phyloP scores from a whole-genome alignment of 2,888 invertebrate species.

The Scaptodrosophila latifasciaeformis region DNA sequence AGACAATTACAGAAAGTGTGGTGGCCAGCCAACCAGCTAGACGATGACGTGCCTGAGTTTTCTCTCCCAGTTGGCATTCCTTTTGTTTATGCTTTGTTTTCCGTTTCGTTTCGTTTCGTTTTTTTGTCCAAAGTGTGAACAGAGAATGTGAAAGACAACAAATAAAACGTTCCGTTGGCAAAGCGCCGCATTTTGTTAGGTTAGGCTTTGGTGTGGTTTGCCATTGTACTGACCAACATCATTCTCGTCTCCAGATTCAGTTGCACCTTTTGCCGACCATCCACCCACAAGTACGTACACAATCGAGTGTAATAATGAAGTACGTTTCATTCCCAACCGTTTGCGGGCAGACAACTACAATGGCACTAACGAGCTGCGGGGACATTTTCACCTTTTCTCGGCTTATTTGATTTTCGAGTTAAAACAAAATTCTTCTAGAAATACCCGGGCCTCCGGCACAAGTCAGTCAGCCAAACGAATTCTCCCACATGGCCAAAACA shows the following conservation, averaged over 20 bases:
- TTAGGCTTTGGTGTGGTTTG: too few species aligned
- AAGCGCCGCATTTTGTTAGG: conserved; percentile 16
- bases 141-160: conserved; percentile 61
- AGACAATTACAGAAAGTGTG: conserved; percentile 23
- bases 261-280: conserved; percentile 3
- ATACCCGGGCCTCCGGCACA: conserved; percentile 11
- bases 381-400: conserved; percentile 22
- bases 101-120: conserved; percentile 19
- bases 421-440: conserved; percentile 46
- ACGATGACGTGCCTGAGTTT: conserved; percentile 7
- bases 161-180: conserved; percentile 51
- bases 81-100: conserved; percentile 38
- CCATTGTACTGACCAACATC: conserved; percentile 19
- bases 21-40: not conserved
- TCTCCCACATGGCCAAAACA: not conserved
- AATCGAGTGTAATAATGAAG: conserved; percentile 70
- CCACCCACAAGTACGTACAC: conserved; percentile 36
- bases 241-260: not conserved
- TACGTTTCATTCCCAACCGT: conserved; percentile 52
- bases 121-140: conserved; percentile 52
- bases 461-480: not conserved
- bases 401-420: conserved; percentile 63
- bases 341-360: conserved; percentile 21
- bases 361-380: conserved; percentile 18
- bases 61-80: conserved; percentile 30